Evolutionary conservation across 1,140 invertebrate genomes (phyloP).

Genomic region (Drosophila takahashii): DNA sequence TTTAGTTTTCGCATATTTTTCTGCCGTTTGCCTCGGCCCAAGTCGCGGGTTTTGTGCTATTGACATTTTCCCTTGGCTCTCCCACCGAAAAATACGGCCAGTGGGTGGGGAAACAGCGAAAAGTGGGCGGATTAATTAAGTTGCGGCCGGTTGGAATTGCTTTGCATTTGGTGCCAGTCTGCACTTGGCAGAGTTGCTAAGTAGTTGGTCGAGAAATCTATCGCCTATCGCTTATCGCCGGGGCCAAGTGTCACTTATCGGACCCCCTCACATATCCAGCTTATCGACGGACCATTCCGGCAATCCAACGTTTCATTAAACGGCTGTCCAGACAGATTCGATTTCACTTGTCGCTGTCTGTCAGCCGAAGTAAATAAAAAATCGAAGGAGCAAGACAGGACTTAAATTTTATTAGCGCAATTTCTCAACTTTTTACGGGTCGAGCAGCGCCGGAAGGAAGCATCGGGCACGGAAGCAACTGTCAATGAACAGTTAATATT

Average conservation of each 20-base stretch:
- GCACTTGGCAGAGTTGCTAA: constrained; percentile 20
- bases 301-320: constrained; percentile 56
- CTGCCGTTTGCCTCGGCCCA: constrained; percentile 28
- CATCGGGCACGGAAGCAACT: constrained; percentile 32
- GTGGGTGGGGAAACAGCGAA: constrained; percentile 11
- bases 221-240: neutral
- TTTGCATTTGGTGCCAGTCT: constrained; percentile 45
- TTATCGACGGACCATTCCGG: constrained; percentile 6
- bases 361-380: constrained; percentile 19
- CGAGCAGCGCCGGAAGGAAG: constrained; percentile 25
- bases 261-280: constrained; percentile 2
- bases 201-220: constrained; percentile 14
- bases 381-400: constrained; percentile 24
- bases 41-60: constrained; percentile 36
- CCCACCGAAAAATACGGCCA: neutral
- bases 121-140: constrained; percentile 63
- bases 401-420: constrained; percentile 61
- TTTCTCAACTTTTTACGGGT: constrained; percentile 56
- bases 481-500: constrained; percentile 80
- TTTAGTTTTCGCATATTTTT: constrained; percentile 41
- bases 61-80: constrained; percentile 47
- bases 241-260: constrained; percentile 4
- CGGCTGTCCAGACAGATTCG: constrained; percentile 38
- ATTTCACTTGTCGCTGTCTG: constrained; percentile 34
- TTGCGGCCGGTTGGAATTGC: constrained; percentile 8